Evolutionary conservation across 2,888 invertebrate genomes (phyloP), one percentile per base, ranked within the genome.

Genomic region (Dynastes maya): DNA sequence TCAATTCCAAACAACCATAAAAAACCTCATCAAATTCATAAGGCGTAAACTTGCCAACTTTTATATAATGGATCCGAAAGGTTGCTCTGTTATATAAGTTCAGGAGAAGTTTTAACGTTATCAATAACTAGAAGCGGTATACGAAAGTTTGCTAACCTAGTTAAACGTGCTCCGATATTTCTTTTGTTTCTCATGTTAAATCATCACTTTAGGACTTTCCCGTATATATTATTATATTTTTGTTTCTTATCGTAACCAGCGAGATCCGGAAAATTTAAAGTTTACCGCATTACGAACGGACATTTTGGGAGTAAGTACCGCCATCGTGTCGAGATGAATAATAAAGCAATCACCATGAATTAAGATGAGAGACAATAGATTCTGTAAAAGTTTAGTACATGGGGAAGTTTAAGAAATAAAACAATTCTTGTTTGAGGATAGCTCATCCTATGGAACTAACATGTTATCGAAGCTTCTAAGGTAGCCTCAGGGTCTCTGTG

Each of bases 71-170:
- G 16, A 58, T 22, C 8, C 6, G 55, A 22, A 58, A 58, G 8
- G 22, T 5, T 22, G 22, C 22, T 58, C 32, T 37, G 32, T 53
- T 53, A 2, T 53, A 22, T n/a, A 16, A 58, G 2, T 58, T 58
- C 4, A 8, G n/a, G 5, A 6, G 8, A 16, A 58, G 22, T 22
- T 22, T 16, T 22, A 58, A 9, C 55, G 22, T 22, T 53, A 16
- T 53, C 55, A 58, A 58, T 8, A 22, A 2, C 8, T 22, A 22
- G 8, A 58, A 58, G 16, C 9, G 22, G 6, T 58, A 1, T 58
- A 58, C n/a, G 22, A 16, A 58, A 58, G 55, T 58, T 58, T 58
- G 16, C 22, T 58, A 58, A 58, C 16, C 53, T 53, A 58, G 22
- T 58, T 53, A 53, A 58, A 22, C 22, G 55, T 9, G 22, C 22